Base-by-base conservation (phyloP, 35 echinoderm and acorn worm genomes). In the Lytechinus pictus region DNA sequence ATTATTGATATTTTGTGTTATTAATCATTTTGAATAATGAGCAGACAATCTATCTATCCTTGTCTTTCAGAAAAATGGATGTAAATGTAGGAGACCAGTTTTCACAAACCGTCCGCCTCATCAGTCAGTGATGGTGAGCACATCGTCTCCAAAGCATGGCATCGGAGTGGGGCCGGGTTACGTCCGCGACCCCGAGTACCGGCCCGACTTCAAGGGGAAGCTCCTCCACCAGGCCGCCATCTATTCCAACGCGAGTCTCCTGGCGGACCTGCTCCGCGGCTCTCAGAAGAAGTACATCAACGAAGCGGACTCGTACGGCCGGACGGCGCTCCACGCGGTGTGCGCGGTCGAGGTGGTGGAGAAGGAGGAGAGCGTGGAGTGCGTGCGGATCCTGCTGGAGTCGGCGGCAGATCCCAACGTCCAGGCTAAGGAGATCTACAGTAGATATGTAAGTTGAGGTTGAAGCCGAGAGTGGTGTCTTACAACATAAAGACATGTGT, bases 191-290 rank as follows among this genome's bases (percentile, higher is more conserved):
- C 94, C 96, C 4, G 96, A 96, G 0, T 61, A 86, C 55, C 95
- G 95, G 0, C 94, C 87, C 11, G 97, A 97, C 61, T 96, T 97
- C 92, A 89, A 96, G 56, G 97, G 97, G 28, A 95, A 95, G 71
- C 92, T 99, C 24, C 94, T 99, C 7, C 98, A 99, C 86, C 98
- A 97, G 96, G 98, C 98, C 3, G 97, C 97, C 58, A 96, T 99
- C 95, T 99, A 97, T 72, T 97, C 96, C 86, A 99, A 99, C 54
- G 94, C 96, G 3, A 61, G 91, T 3, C 87, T 97, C 11, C 61
- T 99, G 92, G 92, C 87, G 7, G 98, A 99, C 54, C 96, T 99
- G 55, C 95, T 99, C 19, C 94, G 97, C 53, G 97, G 98, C 14
- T 95, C 96, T 10, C 97, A 99, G 95, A 86, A 91, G 55, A 94